Conservation (phyloP, 1,140 invertebrate genomes). For the Drosophila gunungcola region DNA sequence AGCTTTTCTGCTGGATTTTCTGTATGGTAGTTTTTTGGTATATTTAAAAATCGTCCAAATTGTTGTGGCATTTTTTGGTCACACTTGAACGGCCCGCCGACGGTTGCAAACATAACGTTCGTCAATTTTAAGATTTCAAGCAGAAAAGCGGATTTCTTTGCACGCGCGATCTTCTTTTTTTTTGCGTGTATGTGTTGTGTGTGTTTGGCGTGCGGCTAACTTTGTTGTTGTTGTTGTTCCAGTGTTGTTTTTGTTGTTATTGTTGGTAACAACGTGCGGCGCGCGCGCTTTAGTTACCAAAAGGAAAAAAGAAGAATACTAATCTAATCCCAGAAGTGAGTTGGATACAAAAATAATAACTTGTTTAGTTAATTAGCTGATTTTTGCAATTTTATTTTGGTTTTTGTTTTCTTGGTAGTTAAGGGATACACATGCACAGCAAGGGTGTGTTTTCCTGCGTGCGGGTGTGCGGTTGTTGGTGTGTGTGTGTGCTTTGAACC, state of each 20-base stretch:
- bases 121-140: slow-evolving; percentile 22
- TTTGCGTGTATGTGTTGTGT: slow-evolving; percentile 27
- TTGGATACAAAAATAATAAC: not conserved
- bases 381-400: slow-evolving; percentile 15
- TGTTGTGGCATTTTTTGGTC: not conserved
- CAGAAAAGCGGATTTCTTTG: slow-evolving; percentile 17
- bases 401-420: slow-evolving; percentile 31
- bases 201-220: slow-evolving; percentile 28
- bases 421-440: slow-evolving; percentile 60
- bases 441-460: slow-evolving; percentile 67
- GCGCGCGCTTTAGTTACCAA: slow-evolving; percentile 23
- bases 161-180: slow-evolving; percentile 24
- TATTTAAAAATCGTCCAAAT: not conserved
- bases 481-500: slow-evolving; percentile 43
- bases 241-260: slow-evolving; percentile 6
- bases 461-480: slow-evolving; percentile 12
- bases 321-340: not conserved
- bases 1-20: too few species aligned
- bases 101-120: slow-evolving; percentile 22
- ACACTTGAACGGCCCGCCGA: not conserved
- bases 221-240: slow-evolving; percentile 15
- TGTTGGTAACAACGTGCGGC: slow-evolving; percentile 11
- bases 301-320: not conserved
- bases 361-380: slow-evolving; percentile 31
- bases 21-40: slow-evolving; percentile 7